Evolutionary conservation across 2,888 invertebrate genomes (phyloP).

Genomic region (Sympetrum striolatum): DNA sequence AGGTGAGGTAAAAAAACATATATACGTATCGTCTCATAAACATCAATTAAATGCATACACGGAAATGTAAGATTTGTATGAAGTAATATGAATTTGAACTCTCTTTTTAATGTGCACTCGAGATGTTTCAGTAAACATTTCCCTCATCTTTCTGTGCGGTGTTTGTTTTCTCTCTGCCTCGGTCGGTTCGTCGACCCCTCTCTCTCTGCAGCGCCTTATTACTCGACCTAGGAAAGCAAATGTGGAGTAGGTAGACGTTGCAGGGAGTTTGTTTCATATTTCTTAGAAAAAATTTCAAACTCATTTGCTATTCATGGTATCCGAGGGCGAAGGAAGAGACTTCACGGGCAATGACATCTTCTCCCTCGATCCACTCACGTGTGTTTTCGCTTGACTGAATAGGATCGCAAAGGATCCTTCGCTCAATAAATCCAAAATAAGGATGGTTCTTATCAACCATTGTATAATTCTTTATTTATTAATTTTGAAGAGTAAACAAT

Average conservation of each 20-base stretch:
- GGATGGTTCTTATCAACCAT: too few relatives aligned
- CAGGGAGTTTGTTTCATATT: neutral
- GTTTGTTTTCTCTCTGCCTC: neutral
- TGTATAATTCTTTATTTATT: too few relatives aligned
- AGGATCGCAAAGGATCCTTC: neutral
- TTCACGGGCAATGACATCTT: neutral
- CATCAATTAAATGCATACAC: too few relatives aligned
- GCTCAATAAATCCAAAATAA: neutral
- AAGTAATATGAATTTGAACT: too few relatives aligned
- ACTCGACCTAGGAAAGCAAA: neutral
- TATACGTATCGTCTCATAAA: too few relatives aligned
- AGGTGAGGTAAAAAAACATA: too few relatives aligned
- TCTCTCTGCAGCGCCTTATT: neutral
- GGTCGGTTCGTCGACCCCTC: neutral
- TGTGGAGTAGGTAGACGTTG: neutral
- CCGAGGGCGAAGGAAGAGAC: neutral
- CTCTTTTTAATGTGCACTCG: too few relatives aligned
- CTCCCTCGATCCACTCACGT: neutral
- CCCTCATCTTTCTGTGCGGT: neutral
- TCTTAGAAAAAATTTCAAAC: neutral
- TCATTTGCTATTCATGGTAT: neutral
- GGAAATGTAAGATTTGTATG: too few relatives aligned
- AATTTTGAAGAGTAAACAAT: too few relatives aligned
- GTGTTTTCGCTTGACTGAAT: neutral
- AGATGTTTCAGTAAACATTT: neutral